These are phyloP conservation scores for Cheiracanthium punctorium DNA, from an alignment of 2,888 invertebrate genomes.

Conservation along the genomic window DNA sequence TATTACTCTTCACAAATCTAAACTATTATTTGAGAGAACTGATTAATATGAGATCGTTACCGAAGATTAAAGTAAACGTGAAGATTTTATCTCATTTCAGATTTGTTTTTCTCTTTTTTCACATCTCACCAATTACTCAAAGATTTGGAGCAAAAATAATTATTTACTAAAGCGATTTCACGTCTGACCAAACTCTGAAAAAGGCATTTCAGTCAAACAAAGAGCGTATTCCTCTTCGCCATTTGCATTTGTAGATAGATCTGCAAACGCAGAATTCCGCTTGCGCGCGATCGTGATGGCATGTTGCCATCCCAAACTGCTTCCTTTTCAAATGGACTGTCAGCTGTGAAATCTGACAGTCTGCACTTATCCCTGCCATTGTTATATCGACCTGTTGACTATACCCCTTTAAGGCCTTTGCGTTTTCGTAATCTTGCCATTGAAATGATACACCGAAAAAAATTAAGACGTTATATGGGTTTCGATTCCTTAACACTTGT, in stretches of 20 bases:
- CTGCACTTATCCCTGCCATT: constrained; percentile 16
- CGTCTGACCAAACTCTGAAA: background rate
- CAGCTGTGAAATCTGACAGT: constrained; percentile 34
- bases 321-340: constrained; percentile 33
- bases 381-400: constrained; percentile 18
- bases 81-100: background rate
- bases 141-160: constrained; percentile 12
- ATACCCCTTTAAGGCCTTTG: constrained; percentile 10
- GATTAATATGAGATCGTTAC: background rate
- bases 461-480: background rate
- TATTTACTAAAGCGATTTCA: background rate
- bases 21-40: background rate
- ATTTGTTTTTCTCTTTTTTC: no score
- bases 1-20: background rate
- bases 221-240: background rate
- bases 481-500: background rate
- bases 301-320: background rate
- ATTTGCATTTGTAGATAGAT: constrained; percentile 4
- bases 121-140: background rate
- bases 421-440: constrained; percentile 9
- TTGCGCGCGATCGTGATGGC: background rate
- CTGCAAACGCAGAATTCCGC: background rate
- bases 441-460: background rate
- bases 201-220: background rate
- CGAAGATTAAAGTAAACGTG: background rate